Conservation (phyloP, 2,797 vertebrate species). For the Glossophaga mutica region DNA sequence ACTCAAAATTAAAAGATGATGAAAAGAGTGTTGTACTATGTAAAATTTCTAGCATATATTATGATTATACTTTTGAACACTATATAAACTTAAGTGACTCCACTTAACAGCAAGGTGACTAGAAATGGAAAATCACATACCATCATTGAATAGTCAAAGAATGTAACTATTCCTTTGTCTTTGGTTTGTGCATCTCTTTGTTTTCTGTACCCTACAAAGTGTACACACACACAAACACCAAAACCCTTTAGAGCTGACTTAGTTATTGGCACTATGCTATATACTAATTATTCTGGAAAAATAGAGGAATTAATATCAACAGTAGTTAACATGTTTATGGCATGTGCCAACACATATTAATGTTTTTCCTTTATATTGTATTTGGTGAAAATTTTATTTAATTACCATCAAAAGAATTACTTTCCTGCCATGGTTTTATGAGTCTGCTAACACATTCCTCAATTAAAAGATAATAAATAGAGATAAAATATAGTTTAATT, state of each 20-base stretch:
- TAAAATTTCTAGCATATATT: not conserved
- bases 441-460: not conserved
- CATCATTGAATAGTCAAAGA: not conserved
- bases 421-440: not conserved
- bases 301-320: not conserved
- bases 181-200: not conserved
- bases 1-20: not conserved
- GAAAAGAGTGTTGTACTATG: not conserved
- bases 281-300: not conserved
- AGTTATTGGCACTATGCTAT: not conserved
- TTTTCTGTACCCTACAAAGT: not conserved
- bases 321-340: not conserved
- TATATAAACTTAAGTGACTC: not conserved
- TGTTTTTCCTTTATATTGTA: not conserved
- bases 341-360: not conserved
- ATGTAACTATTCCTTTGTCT: not conserved
- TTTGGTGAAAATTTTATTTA: not conserved
- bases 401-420: not conserved
- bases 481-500: not conserved
- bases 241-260: not conserved
- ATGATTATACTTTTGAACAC: not conserved
- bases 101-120: not conserved
- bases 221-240: not conserved
- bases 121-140: constrained; percentile 17
- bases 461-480: constrained; percentile 7